Evolutionary conservation across 2,797 vertebrate genomes (phyloP).

Genomic region (Clarias fuscus): DNA sequence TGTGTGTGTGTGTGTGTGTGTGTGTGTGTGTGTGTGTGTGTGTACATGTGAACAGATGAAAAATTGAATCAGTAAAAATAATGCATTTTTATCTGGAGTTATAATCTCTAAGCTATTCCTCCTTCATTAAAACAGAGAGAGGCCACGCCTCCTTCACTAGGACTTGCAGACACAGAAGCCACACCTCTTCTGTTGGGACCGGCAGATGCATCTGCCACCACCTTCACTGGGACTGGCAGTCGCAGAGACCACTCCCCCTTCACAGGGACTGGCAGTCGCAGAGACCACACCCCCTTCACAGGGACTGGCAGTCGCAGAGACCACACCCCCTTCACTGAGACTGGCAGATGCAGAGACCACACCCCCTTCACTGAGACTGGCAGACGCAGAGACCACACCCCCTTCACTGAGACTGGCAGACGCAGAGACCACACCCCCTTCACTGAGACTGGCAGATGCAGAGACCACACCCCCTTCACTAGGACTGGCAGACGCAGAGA

Average conservation of each 20-base stretch:
- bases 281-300: too few relatives aligned
- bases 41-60: neutral
- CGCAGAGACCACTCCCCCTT: neutral
- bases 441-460: neutral
- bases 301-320: too few relatives aligned
- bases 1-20: neutral
- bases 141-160: neutral
- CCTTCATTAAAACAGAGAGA: neutral
- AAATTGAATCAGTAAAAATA: too few relatives aligned
- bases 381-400: neutral
- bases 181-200: neutral
- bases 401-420: too few relatives aligned
- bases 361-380: too few relatives aligned
- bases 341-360: too few relatives aligned
- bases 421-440: neutral
- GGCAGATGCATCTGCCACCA: too few relatives aligned
- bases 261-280: too few relatives aligned
- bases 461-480: too few relatives aligned
- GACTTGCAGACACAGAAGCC: neutral
- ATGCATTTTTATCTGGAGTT: too few relatives aligned
- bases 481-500: too few relatives aligned
- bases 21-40: neutral
- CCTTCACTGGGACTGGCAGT: neutral
- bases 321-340: too few relatives aligned
- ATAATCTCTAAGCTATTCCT: neutral